Base-by-base conservation (phyloP, 2,113 vertebrate genomes). In the Chrysemys picta region DNA sequence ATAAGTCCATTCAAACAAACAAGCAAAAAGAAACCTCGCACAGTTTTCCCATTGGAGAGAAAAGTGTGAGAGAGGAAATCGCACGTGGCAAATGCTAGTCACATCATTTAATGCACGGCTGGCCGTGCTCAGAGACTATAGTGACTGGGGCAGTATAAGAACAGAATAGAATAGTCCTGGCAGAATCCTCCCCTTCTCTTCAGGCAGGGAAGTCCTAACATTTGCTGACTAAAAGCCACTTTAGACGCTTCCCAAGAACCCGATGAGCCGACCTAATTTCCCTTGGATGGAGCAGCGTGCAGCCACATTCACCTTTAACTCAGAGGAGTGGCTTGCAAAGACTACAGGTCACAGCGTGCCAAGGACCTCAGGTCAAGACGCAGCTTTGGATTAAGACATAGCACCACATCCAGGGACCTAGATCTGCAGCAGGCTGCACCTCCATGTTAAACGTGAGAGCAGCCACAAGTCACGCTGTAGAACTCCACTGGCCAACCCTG, bases 361-460 rank as follows among this genome's bases (percentile, higher is more conserved):
- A 91, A 6, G 8, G 35, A 35, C 13, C 7, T 4, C 50, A 85
- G 91, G 12, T 2, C 45, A 27, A 50, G 84, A 31, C 69, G 17
- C 38, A 83, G 5, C 0, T 6, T 0, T 35, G 83, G 53, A 29
- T 13, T 12, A 38, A 31, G 56, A 81, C 21, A 38, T 82, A 65
- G 8, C 24, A n/a, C 12, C 38, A 78, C 0, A 0, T 47, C 56
- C 50, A 50, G 1, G 25, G 16, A 38, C 21, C 38, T 45, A n/a
- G 29, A 80, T 35, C 27, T 2, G 87, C 10, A 16, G 0, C n/a
- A 1, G 0, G 29, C 24, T 78, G 27, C 69, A 53, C 29, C 90
- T 86, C 85, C 54, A 5, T 5, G 14, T 4, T 49, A 91, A 13
- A 4, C 6, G 5, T 65, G 22, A 4, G 16, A 82, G 21, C 45